Evolutionary conservation across 2,888 invertebrate species (phyloP).

Genomic region (Leucophora obtusa): DNA sequence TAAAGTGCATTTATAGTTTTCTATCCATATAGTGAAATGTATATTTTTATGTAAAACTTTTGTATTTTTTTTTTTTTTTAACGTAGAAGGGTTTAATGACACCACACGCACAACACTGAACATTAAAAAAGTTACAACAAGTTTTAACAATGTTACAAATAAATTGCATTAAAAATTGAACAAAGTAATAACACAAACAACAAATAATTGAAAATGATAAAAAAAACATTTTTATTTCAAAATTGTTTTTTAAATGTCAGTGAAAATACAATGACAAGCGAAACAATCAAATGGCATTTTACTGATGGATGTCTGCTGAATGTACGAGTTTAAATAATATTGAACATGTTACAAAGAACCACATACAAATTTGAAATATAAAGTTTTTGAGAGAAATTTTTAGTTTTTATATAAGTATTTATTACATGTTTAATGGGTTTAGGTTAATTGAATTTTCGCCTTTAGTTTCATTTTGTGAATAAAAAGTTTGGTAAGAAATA

Average conservation of each 20-base stretch:
- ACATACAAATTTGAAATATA: not conserved
- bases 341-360: not conserved
- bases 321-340: not conserved
- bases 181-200: constrained; percentile 2
- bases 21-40: not conserved
- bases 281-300: constrained; percentile 9
- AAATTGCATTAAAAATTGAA: constrained; percentile 53
- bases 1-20: not conserved
- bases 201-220: not conserved
- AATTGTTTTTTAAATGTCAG: constrained; percentile 23
- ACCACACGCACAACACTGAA: constrained; percentile 30
- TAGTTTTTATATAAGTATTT: not conserved
- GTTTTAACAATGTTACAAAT: constrained; percentile 44
- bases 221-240: constrained; percentile 1
- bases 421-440: no score
- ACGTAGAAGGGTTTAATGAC: constrained; percentile 14
- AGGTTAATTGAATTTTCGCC: no score
- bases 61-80: not conserved
- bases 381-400: not conserved
- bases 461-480: no score
- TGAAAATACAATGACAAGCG: constrained; percentile 13
- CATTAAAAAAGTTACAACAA: constrained; percentile 26
- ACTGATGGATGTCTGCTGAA: constrained; percentile 19
- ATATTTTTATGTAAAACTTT: not conserved
- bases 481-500: no score